Conservation (phyloP, 2,797 vertebrate genomes). For the Cryptoblepharus egeriae region DNA sequence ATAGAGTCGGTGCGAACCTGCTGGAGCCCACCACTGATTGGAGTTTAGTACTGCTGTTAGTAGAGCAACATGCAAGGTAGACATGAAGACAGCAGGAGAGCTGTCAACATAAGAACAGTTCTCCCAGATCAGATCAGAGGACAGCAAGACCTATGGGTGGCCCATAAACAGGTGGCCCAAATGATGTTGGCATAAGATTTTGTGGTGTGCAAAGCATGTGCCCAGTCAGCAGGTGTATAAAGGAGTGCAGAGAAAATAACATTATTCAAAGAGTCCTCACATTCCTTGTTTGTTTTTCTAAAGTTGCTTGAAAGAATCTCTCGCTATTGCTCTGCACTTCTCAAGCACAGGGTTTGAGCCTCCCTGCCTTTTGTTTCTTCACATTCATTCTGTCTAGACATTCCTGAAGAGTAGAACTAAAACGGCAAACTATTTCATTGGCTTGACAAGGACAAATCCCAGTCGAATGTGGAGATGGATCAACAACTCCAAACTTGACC, state of each 20-base stretch:
- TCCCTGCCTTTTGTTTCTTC: neutral
- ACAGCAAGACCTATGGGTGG: no score
- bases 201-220: neutral
- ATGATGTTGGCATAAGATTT: neutral
- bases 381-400: neutral
- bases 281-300: neutral
- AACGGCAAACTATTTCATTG: neutral
- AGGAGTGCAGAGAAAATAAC: neutral
- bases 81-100: no score
- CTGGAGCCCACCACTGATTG: no score
- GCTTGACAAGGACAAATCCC: neutral
- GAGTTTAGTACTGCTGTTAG: no score
- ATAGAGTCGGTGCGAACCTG: no score
- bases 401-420: conserved; percentile 5
- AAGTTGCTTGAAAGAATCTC: neutral
- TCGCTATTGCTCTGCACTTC: neutral
- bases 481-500: neutral
- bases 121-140: no score
- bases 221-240: neutral
- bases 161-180: no score
- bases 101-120: no score
- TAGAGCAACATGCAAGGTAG: neutral
- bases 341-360: neutral
- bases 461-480: conserved; percentile 12
- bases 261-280: neutral